Evolutionary conservation across 1,140 invertebrate species (phyloP).

Genomic region (Teleogryllus occipitalis): DNA sequence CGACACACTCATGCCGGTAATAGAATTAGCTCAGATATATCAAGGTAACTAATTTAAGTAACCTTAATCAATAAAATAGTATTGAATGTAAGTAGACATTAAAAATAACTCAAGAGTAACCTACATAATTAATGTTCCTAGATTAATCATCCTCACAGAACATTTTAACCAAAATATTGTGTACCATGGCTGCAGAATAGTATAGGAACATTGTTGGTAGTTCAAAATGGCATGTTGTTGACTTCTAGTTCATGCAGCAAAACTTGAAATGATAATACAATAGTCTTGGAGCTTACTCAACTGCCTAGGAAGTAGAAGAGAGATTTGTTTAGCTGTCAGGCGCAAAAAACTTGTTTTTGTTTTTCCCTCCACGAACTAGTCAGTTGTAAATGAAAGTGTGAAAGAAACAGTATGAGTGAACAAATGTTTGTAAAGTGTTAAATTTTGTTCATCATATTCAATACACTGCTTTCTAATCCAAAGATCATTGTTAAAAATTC

Average conservation of each 20-base stretch:
- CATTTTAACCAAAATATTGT: constrained; percentile 8
- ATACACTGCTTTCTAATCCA: neutral
- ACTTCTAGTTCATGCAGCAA: neutral
- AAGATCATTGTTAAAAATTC: neutral
- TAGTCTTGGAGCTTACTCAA: neutral
- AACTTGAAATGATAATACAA: neutral
- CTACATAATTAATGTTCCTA: constrained; percentile 15
- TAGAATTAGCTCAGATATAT: constrained; percentile 10
- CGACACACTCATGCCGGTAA: constrained; percentile 10
- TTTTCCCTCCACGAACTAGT: neutral
- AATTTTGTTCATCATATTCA: neutral
- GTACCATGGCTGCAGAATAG: constrained; percentile 11
- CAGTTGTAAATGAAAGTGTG: neutral
- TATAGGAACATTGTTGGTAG: neutral
- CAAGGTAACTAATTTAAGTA: neutral
- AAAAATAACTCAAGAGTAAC: neutral
- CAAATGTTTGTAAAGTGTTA: neutral
- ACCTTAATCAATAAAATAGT: constrained; percentile 6
- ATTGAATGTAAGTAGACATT: constrained; percentile 10
- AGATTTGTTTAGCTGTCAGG: neutral
- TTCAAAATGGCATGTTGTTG: too few relatives aligned
- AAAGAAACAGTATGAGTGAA: neutral
- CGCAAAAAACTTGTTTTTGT: neutral
- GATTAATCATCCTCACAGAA: constrained; percentile 5
- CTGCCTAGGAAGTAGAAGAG: neutral